phyloP scores from a whole-genome alignment of 2,888 invertebrate species.

The Unio pictorum region DNA sequence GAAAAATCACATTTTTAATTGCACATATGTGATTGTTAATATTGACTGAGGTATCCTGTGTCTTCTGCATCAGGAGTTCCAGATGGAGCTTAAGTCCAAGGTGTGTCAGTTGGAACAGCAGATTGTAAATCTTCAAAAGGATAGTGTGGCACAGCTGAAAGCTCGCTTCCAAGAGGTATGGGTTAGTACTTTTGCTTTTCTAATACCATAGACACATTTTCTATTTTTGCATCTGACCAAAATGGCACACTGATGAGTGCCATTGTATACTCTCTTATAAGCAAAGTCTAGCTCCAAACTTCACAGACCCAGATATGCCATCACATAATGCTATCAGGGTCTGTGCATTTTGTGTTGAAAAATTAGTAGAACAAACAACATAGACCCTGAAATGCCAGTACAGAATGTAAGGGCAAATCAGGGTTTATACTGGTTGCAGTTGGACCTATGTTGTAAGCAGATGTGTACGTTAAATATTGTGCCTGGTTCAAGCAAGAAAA shows the following conservation, averaged over 20 bases:
- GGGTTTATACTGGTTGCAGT: no score
- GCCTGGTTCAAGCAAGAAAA: no score
- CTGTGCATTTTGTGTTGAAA: no score
- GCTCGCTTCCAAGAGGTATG: conserved; percentile 86
- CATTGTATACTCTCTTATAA: background rate
- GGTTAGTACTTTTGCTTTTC: background rate
- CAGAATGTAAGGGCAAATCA: no score
- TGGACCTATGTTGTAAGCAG: no score
- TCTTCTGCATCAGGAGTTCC: conserved; percentile 78
- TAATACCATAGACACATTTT: no score
- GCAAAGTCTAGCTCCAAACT: background rate
- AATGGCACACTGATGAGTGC: background rate
- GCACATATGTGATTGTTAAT: background rate
- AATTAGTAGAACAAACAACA: no score
- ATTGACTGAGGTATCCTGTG: background rate
- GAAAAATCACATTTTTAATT: background rate
- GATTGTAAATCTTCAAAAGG: conserved; percentile 91
- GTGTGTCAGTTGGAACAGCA: conserved; percentile 94
- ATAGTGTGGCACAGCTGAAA: conserved; percentile 90
- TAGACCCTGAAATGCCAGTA: no score
- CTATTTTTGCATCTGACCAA: no score
- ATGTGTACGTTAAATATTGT: no score
- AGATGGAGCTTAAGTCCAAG: conserved; percentile 85
- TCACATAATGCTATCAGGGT: no score
- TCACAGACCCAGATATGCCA: background rate